phyloP scores from a whole-genome alignment of 2,888 invertebrate species.

The Diaphora mendica region DNA sequence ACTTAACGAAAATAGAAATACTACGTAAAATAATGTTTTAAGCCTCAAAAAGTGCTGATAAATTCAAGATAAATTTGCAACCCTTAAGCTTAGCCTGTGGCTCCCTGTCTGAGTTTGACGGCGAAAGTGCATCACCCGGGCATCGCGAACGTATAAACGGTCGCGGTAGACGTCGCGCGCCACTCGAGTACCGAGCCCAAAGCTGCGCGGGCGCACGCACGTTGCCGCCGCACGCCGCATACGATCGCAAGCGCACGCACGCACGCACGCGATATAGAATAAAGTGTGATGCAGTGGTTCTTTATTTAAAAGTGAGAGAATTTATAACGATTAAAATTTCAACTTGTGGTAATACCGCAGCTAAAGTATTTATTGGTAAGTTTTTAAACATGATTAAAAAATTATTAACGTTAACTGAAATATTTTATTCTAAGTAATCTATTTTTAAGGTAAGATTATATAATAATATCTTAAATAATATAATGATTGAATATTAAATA shows the following conservation, averaged over 20 bases:
- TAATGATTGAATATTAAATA: too few relatives aligned
- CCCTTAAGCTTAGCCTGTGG: constrained; percentile 13
- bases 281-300: constrained; percentile 55
- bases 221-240: constrained; percentile 30
- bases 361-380: constrained; percentile 55
- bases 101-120: constrained; percentile 40
- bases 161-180: constrained; percentile 62
- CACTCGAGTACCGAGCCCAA: constrained; percentile 72
- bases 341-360: constrained; percentile 45
- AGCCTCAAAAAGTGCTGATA: not conserved
- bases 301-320: constrained; percentile 46
- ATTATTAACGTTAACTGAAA: not conserved
- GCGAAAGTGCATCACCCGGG: constrained; percentile 79
- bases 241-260: constrained; percentile 37
- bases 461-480: too few relatives aligned
- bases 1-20: not conserved
- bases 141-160: constrained; percentile 75
- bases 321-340: constrained; percentile 19
- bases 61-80: constrained; percentile 5
- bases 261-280: constrained; percentile 37
- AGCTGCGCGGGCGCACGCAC: constrained; percentile 67
- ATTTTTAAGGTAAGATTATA: not conserved
- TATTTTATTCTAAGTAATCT: not conserved
- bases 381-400: constrained; percentile 20
- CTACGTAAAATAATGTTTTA: not conserved